Base-by-base conservation (phyloP, 2,113 vertebrate genomes). In the Anser cygnoides region DNA sequence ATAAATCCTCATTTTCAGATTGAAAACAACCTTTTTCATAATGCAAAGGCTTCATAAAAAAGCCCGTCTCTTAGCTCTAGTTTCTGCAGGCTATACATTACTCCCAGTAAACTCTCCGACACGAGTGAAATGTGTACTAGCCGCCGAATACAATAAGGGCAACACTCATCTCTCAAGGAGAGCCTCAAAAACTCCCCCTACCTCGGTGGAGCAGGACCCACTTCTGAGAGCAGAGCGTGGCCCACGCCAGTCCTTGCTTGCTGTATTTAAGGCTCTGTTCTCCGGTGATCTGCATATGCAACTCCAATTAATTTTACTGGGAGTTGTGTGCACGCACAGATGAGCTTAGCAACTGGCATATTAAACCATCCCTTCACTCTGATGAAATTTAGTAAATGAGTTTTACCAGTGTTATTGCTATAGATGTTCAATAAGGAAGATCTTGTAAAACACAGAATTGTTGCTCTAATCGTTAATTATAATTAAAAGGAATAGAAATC, bases 1-100 rank as follows among this genome's bases (percentile, higher is more conserved):
- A 95, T 95, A 96, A 96, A 95, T 87, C 89, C 63, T 89, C 95
- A 88, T 81, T 83, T 95, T 89, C 85, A 90, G 80, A 57, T 59
- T 41, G 79, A 84, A 86, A 92, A 46, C 35, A 88, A 95, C 58
- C 74, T 89, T 91, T 95, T 83, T 66, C 67, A 59, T 89, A 91
- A 84, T 59, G 81, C 71, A 96, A 91, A 94, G 68, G 13, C 43
- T 95, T 95, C 81, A 91, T 95, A 95, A 76, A 79, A 95, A 93
- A 87, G 62, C 66, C 55, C 62, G 85, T 66, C 89, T 79, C 93
- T 94, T 84, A 82, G 57, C 41, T 81, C 21, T 28, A 23, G 29
- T 55, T 94, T 79, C 89, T 93, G 55, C 44, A 39, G 87, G 59
- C 33, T 33, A 54, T 84, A n/a, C 58, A 83, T 87, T 74, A 91